phyloP scores from a whole-genome alignment of 2,113 vertebrate genomes.

The Prietella phreatophila region DNA sequence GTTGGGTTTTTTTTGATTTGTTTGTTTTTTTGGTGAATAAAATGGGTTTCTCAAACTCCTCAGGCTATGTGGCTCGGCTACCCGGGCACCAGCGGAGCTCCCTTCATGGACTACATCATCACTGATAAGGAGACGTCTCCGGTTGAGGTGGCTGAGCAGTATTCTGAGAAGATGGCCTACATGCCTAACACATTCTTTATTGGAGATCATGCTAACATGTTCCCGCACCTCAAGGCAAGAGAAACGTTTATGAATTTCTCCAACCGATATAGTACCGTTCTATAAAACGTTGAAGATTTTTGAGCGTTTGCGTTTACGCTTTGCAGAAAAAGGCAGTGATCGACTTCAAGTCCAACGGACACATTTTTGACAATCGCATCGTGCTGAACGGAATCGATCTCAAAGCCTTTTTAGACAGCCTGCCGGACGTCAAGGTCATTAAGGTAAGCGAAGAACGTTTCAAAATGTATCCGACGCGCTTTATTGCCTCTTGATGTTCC shows the following conservation, averaged over 20 bases:
- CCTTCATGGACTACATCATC: constrained; percentile 98
- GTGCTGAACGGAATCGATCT: constrained; percentile 97
- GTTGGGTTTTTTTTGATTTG: too few species aligned
- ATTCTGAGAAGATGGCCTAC: constrained; percentile 97
- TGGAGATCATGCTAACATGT: constrained; percentile 99
- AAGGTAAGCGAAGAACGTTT: constrained; percentile 76
- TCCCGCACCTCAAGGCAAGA: constrained; percentile 94
- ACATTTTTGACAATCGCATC: constrained; percentile 98
- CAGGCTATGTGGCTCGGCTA: constrained; percentile 98
- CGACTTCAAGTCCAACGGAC: constrained; percentile 99
- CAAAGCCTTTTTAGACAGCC: constrained; percentile 96
- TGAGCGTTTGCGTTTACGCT: constrained; percentile 28
- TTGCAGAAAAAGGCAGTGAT: constrained; percentile 98
- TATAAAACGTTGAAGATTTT: background rate
- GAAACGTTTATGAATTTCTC: background rate
- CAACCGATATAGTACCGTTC: background rate
- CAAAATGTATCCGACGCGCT: too few species aligned
- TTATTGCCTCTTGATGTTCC: background rate
- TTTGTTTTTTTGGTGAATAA: background rate
- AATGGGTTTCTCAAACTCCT: background rate
- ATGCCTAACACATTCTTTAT: constrained; percentile 99
- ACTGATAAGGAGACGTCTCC: constrained; percentile 96
- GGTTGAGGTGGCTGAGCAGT: constrained; percentile 91
- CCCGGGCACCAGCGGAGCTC: constrained; percentile 93
- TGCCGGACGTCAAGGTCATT: constrained; percentile 96